Evolutionary conservation across 2,888 invertebrate species (phyloP).

Genomic region (Drosophila lutescens): DNA sequence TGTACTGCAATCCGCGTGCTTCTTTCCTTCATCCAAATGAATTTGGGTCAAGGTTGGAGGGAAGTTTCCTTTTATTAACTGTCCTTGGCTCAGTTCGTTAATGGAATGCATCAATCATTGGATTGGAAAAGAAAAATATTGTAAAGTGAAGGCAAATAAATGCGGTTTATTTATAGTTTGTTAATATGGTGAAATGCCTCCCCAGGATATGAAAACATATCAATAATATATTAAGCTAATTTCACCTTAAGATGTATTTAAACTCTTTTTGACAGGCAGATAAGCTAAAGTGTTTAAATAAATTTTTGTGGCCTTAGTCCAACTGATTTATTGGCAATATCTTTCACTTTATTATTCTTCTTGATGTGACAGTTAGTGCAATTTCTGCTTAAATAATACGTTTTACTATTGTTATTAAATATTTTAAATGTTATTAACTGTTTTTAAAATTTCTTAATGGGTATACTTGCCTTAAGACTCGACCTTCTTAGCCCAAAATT

Average conservation of each 20-base stretch:
- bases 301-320: not conserved
- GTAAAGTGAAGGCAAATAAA: not conserved
- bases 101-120: constrained; percentile 30
- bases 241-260: not conserved
- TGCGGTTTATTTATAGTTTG: not conserved
- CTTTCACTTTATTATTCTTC: constrained; percentile 14
- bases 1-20: constrained; percentile 19
- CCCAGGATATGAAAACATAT: too few relatives aligned
- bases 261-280: constrained; percentile 6
- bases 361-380: constrained; percentile 14
- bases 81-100: constrained; percentile 13
- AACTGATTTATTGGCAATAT: constrained; percentile 27
- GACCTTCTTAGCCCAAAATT: not conserved
- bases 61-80: not conserved
- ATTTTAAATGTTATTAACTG: not conserved
- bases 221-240: not conserved
- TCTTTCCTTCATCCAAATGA: constrained; percentile 4
- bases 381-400: not conserved
- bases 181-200: not conserved
- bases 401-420: constrained; percentile 1
- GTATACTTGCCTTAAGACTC: too few relatives aligned
- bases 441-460: not conserved
- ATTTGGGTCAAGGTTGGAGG: constrained; percentile 28
- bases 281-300: constrained; percentile 17
- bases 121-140: not conserved